Evolutionary conservation across 2,797 vertebrate genomes (phyloP).

Genomic region (Rallus crepitans): DNA sequence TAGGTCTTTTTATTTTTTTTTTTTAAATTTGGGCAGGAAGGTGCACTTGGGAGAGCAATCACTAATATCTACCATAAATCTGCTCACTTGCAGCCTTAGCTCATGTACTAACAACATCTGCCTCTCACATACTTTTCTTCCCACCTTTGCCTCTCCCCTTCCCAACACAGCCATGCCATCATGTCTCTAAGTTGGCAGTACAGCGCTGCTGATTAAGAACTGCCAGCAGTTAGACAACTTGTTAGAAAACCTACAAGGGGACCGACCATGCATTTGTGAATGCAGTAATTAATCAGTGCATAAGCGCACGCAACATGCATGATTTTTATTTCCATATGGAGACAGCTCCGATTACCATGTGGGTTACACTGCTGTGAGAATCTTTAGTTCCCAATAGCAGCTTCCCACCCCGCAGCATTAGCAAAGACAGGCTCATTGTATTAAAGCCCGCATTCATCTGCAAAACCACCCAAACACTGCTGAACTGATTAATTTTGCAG

Average conservation of each 20-base stretch:
- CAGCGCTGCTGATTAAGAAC: background rate
- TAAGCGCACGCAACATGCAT: fast-evolving
- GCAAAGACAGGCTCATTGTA: background rate
- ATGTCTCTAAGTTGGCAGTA: background rate
- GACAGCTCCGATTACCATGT: background rate
- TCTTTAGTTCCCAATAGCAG: background rate
- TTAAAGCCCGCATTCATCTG: background rate
- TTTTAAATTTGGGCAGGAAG: background rate
- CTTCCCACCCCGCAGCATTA: background rate
- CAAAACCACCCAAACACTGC: constrained; percentile 10
- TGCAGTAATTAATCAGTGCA: constrained; percentile 3
- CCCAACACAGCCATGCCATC: background rate
- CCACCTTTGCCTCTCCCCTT: background rate
- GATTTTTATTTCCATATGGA: background rate
- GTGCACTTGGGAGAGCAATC: background rate
- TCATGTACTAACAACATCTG: background rate
- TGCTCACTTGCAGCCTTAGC: background rate
- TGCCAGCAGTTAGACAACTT: background rate
- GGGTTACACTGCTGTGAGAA: background rate
- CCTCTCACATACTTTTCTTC: background rate
- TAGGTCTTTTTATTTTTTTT: background rate
- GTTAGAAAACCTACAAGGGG: background rate
- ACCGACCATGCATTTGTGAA: background rate
- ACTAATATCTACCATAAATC: background rate
- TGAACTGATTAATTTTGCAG: constrained; percentile 12